A percentile compares a stretch with the other conserved stretches of the same genome.
phyloP scores from a whole-genome alignment of 2,888 invertebrate genomes.

The Leucoma salicis region DNA sequence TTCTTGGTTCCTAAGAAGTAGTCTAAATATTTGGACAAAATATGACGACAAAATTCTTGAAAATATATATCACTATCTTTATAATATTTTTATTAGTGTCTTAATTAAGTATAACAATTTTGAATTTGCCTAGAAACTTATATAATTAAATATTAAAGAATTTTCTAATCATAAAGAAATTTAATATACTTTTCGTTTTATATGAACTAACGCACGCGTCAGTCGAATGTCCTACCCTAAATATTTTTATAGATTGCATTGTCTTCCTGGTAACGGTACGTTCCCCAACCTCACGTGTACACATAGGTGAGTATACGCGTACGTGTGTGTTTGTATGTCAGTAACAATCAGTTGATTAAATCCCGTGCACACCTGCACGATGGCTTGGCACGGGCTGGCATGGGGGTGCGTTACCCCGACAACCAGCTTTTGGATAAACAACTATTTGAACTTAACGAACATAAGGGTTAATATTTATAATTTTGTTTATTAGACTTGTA shows the following conservation, averaged over 20 bases:
- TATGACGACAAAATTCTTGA: too few relatives aligned
- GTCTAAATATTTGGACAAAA: too few relatives aligned
- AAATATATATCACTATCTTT: too few relatives aligned
- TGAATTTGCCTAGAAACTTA: too few relatives aligned
- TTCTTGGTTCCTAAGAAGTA: too few relatives aligned
- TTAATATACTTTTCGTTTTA: too few relatives aligned
- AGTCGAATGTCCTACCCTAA: conserved; percentile 21
- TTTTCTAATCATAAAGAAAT: too few relatives aligned
- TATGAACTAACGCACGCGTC: conserved; percentile 7
- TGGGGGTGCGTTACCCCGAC: conserved; percentile 53
- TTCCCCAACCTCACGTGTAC: conserved; percentile 24
- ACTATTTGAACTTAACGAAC: conserved; percentile 51
- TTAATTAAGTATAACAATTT: too few relatives aligned
- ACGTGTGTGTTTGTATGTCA: conserved; percentile 37
- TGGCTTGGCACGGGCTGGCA: conserved; percentile 32
- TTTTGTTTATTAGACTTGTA: conserved; percentile 9
- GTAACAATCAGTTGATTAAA: conserved; percentile 77
- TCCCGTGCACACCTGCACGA: conserved; percentile 72
- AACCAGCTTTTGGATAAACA: conserved; percentile 62
- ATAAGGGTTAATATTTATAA: conserved; percentile 21
- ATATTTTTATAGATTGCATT: conserved; percentile 22
- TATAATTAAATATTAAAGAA: too few relatives aligned
- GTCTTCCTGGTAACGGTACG: conserved; percentile 27
- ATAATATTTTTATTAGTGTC: too few relatives aligned
- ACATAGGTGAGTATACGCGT: conserved; percentile 22